Percentiles rank a stretch among this genome's conserved stretches.
These are phyloP conservation scores for Lissocephala sabroskyi DNA, from an alignment of 2,888 invertebrate genomes.

Conservation along the genomic window DNA sequence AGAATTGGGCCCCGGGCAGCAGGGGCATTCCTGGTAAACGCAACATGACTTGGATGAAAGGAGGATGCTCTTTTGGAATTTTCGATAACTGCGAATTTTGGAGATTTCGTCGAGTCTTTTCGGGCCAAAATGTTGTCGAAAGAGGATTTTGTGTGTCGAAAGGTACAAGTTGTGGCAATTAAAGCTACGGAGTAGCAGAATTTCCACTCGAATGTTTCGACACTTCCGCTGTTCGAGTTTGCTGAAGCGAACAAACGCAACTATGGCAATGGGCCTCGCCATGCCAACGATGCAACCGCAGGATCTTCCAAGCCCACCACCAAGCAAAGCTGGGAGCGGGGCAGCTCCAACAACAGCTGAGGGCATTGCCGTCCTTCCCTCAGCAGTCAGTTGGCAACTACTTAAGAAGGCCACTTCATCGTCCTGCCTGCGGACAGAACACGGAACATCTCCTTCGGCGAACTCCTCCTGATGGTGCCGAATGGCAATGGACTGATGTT, in stretches of 20 bases:
- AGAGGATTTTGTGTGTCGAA: constrained; percentile 1
- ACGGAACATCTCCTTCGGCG: no score
- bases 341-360: no score
- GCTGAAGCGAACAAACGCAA: constrained; percentile 58
- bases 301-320: no score
- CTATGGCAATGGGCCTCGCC: constrained; percentile 51
- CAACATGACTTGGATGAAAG: constrained; percentile 68
- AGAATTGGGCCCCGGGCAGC: constrained; percentile 81
- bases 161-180: constrained; percentile 18
- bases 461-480: no score
- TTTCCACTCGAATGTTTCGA: constrained; percentile 26
- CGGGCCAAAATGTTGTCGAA: neutral
- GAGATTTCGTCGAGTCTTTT: neutral
- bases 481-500: no score
- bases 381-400: no score
- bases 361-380: no score
- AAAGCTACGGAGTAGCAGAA: constrained; percentile 21
- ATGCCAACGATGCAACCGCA: constrained; percentile 40
- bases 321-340: no score
- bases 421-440: no score
- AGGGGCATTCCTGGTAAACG: constrained; percentile 80
- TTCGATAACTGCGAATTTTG: neutral
- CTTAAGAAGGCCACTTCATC: no score
- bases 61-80: neutral
- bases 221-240: constrained; percentile 44